Evolutionary conservation across 2,888 invertebrate species (phyloP), one percentile per base, ranked within the genome.

Genomic region (Tineola bisselliella): DNA sequence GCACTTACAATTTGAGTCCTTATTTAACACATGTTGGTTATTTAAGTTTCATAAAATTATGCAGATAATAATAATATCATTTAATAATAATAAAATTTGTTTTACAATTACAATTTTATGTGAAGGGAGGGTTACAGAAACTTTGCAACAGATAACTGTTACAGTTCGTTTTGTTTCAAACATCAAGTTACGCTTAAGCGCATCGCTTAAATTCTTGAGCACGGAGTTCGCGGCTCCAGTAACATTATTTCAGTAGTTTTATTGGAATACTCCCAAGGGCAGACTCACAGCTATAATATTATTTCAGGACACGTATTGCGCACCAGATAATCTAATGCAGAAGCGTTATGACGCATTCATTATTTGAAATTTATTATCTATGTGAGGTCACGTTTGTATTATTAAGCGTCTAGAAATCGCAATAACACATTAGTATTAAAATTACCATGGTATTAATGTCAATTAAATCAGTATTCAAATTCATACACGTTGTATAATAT

Each of bases 251-350:
- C 69, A 75, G 72, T 71, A 71, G 70, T 78, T 76, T 75, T 70
- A 74, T 72, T 68, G 71, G 66, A 73, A 70, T 69, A 72, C 72
- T 73, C 69, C 66, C 65, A 61, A 63, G 68, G 67, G 67, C 66
- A 67, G 70, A 70, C 72, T 69, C 66, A 65, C 66, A 62, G 74
- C 75, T 68, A 77, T 80, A 75, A 80, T 74, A 84, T 84, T 84
- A 84, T 86, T 83, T 79, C 84, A 76, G 77, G 67, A 77, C 83
- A 84, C 84, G 83, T 82, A 81, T 81, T 77, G 70, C 73, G 66
- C 71, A 70, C 73, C 73, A 76, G 78, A 81, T 84, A 83, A 84
- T 81, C 78, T 78, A 79, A 82, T 79, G 76, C 79, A 81, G 74
- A 73, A 74, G 76, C 76, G 76, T 76, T 81, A 77, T 78, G 76